A percentile compares a stretch with the other conserved stretches of the same genome.
Conservation (phyloP, 1,140 invertebrate species). For the Branchinecta lynchi region DNA sequence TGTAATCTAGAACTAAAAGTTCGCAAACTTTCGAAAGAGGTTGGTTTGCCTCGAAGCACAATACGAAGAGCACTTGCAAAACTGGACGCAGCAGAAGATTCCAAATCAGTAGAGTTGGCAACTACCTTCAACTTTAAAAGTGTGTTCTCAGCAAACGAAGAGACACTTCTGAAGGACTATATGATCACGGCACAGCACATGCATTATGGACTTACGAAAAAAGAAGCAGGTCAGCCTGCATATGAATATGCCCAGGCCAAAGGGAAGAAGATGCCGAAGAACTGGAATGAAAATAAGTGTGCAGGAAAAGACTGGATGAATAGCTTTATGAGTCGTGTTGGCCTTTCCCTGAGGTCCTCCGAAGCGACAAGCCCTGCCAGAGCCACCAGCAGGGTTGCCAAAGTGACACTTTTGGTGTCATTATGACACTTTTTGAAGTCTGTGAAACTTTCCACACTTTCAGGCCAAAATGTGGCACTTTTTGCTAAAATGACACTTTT, state of each 20-base stretch:
- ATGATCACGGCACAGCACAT: constrained; percentile 5
- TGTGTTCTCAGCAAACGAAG: constrained; percentile 1
- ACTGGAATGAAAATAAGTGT: constrained; percentile 6
- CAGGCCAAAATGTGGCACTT: too few species aligned
- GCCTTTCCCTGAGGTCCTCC: constrained; percentile 3
- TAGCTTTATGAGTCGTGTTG: constrained; percentile 6
- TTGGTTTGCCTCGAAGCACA: background rate
- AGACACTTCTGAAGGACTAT: constrained; percentile 9
- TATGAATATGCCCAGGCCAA: constrained; percentile 8
- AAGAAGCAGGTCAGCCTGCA: constrained; percentile 8
- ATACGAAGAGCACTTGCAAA: background rate
- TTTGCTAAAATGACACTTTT: too few species aligned
- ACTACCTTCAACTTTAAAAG: background rate
- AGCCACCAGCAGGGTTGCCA: too few species aligned
- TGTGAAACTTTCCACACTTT: too few species aligned
- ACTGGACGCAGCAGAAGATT: constrained; percentile 9
- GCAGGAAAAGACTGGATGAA: constrained; percentile 8
- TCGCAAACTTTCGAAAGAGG: constrained; percentile 1
- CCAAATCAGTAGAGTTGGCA: constrained; percentile 4
- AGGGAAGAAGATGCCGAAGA: constrained; percentile 5
- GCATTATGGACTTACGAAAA: constrained; percentile 9
- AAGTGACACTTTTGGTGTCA: too few species aligned
- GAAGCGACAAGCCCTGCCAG: background rate
- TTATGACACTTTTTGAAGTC: too few species aligned
- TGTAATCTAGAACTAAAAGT: background rate